A percentile compares a stretch with the other conserved stretches of the same genome.
phyloP scores from a whole-genome alignment of 1,140 invertebrate genomes.

The Scaptomyza graminum region DNA sequence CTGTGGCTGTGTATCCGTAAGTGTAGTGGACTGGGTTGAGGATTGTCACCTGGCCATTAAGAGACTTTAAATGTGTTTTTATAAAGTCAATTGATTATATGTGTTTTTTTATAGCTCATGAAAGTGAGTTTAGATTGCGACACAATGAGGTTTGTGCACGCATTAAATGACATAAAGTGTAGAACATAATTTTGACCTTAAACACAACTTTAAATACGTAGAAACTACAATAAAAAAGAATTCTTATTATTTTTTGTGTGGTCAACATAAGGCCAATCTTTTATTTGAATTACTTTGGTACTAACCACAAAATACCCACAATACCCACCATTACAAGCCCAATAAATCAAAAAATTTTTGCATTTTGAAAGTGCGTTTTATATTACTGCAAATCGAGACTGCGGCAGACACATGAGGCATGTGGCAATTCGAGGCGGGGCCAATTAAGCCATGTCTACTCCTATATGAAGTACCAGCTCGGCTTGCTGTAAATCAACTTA shows the following conservation, averaged over 20 bases:
- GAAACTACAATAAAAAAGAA: conserved; percentile 6
- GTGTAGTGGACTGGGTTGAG: too few species aligned
- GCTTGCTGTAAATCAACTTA: conserved; percentile 47
- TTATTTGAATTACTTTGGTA: background rate
- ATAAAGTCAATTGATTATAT: conserved; percentile 28
- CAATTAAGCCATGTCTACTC: conserved; percentile 59
- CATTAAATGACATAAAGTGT: background rate
- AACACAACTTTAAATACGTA: conserved; percentile 10
- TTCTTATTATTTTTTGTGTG: conserved; percentile 8
- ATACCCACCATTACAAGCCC: conserved; percentile 37
- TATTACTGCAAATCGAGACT: conserved; percentile 66
- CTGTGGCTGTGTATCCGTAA: too few species aligned
- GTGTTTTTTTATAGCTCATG: background rate
- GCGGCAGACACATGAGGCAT: conserved; percentile 45
- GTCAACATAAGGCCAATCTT: background rate
- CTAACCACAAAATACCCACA: conserved; percentile 18
- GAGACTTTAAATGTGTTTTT: conserved; percentile 26
- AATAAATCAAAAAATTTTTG: conserved; percentile 68
- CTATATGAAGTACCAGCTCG: conserved; percentile 6
- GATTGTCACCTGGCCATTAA: conserved; percentile 41
- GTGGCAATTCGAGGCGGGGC: conserved; percentile 54
- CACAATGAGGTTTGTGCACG: conserved; percentile 13
- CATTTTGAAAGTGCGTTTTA: conserved; percentile 72
- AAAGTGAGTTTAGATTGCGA: conserved; percentile 20
- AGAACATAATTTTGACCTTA: background rate